Evolutionary conservation across 2,888 invertebrate genomes (phyloP).

Genomic region (Diaphora mendica): DNA sequence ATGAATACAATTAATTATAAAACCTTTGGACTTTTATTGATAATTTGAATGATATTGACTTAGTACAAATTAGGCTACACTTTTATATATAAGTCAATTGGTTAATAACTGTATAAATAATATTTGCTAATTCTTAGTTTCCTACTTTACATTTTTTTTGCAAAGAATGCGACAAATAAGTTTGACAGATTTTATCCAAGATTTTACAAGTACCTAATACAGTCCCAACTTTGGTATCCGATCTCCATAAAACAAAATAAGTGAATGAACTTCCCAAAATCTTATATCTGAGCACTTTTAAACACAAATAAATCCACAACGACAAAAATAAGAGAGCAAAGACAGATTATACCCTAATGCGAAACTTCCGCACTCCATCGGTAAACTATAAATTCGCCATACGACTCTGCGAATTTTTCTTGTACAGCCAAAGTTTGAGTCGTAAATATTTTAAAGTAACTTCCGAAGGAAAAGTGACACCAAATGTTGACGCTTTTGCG

Average conservation of each 20-base stretch:
- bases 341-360: conserved; percentile 61
- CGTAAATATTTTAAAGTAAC: conserved; percentile 86
- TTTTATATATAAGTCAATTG: background rate
- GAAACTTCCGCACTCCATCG: conserved; percentile 73
- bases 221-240: conserved; percentile 24
- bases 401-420: conserved; percentile 74
- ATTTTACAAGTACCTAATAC: conserved; percentile 27
- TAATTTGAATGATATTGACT: background rate
- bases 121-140: background rate
- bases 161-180: background rate
- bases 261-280: conserved; percentile 39
- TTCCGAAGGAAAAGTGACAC: conserved; percentile 80
- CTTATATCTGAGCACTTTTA: conserved; percentile 60
- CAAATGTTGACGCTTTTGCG: conserved; percentile 76
- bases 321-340: conserved; percentile 60
- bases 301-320: conserved; percentile 69
- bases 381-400: conserved; percentile 77
- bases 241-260: conserved; percentile 46
- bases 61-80: background rate
- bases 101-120: background rate
- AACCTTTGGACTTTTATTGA: background rate
- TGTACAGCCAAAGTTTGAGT: conserved; percentile 70
- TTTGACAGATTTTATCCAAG: conserved; percentile 18
- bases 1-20: conserved; percentile 14
- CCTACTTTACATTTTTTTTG: background rate